Conservation (phyloP, 2,113 vertebrate species). For the Mandrillus leucophaeus region DNA sequence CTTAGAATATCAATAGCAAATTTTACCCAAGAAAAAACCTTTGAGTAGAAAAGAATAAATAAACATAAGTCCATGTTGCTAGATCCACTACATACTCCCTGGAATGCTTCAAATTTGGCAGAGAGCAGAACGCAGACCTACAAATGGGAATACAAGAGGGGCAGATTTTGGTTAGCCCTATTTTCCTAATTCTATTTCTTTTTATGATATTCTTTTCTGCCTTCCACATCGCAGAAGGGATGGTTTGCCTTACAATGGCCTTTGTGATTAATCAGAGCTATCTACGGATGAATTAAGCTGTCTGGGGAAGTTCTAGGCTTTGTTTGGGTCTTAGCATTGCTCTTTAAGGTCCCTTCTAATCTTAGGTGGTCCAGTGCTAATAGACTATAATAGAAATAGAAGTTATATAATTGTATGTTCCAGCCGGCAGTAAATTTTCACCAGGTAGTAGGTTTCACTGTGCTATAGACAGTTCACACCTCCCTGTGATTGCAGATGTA, state of each 20-base stretch:
- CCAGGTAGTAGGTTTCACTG: neutral
- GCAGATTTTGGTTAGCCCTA: neutral
- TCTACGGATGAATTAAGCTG: neutral
- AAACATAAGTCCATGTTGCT: neutral
- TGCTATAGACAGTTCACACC: neutral
- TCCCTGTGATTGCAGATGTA: neutral
- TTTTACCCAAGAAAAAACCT: neutral
- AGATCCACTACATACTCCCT: neutral
- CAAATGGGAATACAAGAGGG: neutral
- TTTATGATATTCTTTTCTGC: neutral
- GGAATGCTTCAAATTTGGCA: neutral
- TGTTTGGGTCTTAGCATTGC: neutral
- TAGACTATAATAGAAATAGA: neutral
- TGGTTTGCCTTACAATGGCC: neutral
- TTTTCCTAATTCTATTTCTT: neutral
- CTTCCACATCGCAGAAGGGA: neutral
- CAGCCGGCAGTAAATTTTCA: neutral
- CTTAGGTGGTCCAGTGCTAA: neutral
- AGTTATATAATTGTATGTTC: neutral
- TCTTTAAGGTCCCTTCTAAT: neutral
- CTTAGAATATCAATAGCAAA: neutral
- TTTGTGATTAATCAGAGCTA: neutral
- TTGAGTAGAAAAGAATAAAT: neutral
- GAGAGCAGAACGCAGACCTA: neutral
- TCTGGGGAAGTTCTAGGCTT: neutral